Conservation (phyloP, 2,113 vertebrate genomes). For the Cheirogaleus medius region DNA sequence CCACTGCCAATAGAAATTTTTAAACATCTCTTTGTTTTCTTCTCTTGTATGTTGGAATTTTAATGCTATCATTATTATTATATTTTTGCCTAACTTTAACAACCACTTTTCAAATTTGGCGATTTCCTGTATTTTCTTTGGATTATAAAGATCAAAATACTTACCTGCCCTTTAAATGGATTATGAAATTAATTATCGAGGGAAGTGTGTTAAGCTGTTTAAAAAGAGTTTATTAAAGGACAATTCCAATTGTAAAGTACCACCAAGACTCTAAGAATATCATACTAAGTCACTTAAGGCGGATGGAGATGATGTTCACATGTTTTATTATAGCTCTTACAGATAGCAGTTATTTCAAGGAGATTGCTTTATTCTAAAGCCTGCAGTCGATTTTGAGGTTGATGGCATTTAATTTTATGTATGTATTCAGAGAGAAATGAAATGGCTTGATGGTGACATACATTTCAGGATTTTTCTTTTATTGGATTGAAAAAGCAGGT, state of each 20-base stretch:
- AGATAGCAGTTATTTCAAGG: slow-evolving; percentile 34
- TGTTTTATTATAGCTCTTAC: slow-evolving; percentile 22
- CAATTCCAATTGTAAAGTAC: neutral
- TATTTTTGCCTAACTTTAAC: neutral
- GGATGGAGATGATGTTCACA: neutral
- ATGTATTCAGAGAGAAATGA: slow-evolving; percentile 60
- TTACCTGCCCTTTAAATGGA: neutral
- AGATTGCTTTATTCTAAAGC: slow-evolving; percentile 47
- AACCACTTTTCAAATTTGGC: neutral
- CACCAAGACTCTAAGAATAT: neutral
- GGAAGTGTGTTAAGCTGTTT: neutral
- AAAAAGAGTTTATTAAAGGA: slow-evolving; percentile 41
- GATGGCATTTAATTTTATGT: slow-evolving; percentile 57
- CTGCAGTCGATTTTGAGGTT: neutral
- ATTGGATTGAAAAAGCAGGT: slow-evolving; percentile 42
- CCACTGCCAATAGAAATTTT: neutral
- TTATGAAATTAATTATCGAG: slow-evolving; percentile 35
- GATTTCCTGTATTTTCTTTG: neutral
- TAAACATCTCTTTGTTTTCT: neutral
- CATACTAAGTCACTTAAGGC: neutral
- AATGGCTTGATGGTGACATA: neutral
- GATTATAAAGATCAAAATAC: neutral
- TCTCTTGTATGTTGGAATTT: neutral
- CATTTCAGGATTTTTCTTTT: slow-evolving; percentile 21
- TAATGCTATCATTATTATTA: neutral